Evolutionary conservation across 2,888 invertebrate genomes (phyloP), one percentile per base, ranked within the genome.

Genomic region (Rutpela maculata): DNA sequence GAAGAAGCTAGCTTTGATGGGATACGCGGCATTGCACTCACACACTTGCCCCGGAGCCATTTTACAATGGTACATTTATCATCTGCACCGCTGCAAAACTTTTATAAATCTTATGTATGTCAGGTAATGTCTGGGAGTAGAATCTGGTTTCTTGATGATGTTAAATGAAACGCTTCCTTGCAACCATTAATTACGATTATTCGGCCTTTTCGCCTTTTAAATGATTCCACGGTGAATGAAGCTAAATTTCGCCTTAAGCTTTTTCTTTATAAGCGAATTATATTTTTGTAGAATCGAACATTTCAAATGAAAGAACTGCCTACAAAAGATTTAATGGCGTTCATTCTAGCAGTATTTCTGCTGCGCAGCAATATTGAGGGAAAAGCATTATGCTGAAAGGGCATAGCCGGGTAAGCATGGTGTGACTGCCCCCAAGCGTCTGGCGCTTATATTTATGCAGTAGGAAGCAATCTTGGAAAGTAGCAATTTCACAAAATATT

Each of bases 51-150:
- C 62, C 75, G 38, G 17, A 71, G 75, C 59, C 57, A 55, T 63
- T 66, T 38, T 68, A 67, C 38, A 65, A 57, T 70, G 57, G 70
- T 65, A 31, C 63, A 75, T 75, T 77, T 66, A 77, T 77, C 68
- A 74, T 77, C 65, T 35, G 73, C 77, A 65, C 69, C 65, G 57
- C 62, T 69, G 63, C 35, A 70, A 38, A 62, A 50, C 67, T 55
- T 55, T 71, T 73, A 73, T 76, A 72, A 72, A 72, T 76, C 76
- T 67, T 55, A 38, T 55, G 35, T 62, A 60, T 60, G 71, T 55
- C 56, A 57, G 31, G 68, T 68, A 68, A 56, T 10, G 68, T 75
- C 70, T 63, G 56, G 43, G 26, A 56, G 63, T 56, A 57, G 31
- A 65, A 70, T 70, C 43, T 70, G 65, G 70, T 62, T 18, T 59